Conservation (phyloP, 1,140 invertebrate species). For the Zaprionus vittiger region DNA sequence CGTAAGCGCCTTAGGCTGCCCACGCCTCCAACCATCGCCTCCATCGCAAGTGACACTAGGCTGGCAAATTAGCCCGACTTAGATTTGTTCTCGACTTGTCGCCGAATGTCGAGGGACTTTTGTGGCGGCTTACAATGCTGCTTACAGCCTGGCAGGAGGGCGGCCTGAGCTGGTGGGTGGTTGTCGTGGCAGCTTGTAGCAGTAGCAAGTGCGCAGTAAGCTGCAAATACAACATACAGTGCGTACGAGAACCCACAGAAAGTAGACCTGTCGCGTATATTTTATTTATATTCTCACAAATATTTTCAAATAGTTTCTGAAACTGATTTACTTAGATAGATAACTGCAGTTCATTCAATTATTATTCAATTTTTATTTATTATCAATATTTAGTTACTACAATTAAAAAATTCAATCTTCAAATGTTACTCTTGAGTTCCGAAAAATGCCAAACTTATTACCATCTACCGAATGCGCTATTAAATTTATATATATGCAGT, state of each 20-base stretch:
- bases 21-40: constrained; percentile 29
- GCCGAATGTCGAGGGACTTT: constrained; percentile 26
- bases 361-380: no score
- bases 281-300: no score
- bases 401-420: no score
- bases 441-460: no score
- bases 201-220: neutral
- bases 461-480: no score
- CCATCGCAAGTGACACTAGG: constrained; percentile 68
- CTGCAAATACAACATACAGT: neutral
- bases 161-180: neutral
- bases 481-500: no score
- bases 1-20: constrained; percentile 68
- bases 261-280: no score
- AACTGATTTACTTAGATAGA: no score
- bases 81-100: constrained; percentile 71
- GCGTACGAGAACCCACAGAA: neutral
- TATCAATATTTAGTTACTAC: no score
- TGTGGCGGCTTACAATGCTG: constrained; percentile 24
- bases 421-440: no score
- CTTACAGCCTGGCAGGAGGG: neutral
- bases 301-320: no score
- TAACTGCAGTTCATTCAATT: no score
- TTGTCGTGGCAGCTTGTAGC: neutral
- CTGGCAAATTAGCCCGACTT: constrained; percentile 69